Conservation (phyloP, 2,888 invertebrate species). For the Panopea generosa region DNA sequence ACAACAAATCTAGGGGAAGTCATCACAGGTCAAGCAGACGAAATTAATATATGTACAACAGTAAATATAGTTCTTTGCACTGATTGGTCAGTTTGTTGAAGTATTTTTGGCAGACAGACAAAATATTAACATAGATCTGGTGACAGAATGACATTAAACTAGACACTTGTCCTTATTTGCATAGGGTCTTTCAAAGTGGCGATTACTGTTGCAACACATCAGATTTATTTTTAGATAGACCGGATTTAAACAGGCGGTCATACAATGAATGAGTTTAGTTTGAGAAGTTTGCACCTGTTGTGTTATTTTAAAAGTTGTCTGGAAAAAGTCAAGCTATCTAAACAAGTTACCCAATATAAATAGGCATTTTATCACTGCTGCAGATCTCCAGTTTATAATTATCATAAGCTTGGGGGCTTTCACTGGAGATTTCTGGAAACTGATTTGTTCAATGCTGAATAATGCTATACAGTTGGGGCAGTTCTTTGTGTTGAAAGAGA, state of each 20-base stretch:
- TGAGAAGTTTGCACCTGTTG: constrained; percentile 38
- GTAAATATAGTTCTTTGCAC: constrained; percentile 45
- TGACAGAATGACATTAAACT: constrained; percentile 45
- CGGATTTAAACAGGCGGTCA: constrained; percentile 17
- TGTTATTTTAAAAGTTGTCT: constrained; percentile 25
- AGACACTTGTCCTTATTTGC: constrained; percentile 39
- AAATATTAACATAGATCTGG: constrained; percentile 35
- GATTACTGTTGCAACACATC: constrained; percentile 36
- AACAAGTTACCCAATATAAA: constrained; percentile 13
- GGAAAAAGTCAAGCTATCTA: constrained; percentile 4
- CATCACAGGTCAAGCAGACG: constrained; percentile 50
- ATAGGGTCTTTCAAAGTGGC: constrained; percentile 21
- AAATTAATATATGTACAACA: constrained; percentile 32
- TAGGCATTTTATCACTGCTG: neutral
- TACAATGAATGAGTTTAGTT: constrained; percentile 1
- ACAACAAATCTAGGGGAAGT: constrained; percentile 46
- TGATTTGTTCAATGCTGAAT: too few species aligned
- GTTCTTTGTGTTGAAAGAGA: too few species aligned
- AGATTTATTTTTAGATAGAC: constrained; percentile 34
- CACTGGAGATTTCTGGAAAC: too few species aligned
- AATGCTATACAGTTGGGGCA: too few species aligned
- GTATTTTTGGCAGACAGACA: constrained; percentile 54
- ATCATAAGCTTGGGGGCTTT: too few species aligned
- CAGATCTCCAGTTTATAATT: too few species aligned
- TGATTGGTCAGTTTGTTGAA: constrained; percentile 56